These are phyloP conservation scores for Nesidiocoris tenuis DNA, from an alignment of 2,888 invertebrate species.

Conservation along the genomic window DNA sequence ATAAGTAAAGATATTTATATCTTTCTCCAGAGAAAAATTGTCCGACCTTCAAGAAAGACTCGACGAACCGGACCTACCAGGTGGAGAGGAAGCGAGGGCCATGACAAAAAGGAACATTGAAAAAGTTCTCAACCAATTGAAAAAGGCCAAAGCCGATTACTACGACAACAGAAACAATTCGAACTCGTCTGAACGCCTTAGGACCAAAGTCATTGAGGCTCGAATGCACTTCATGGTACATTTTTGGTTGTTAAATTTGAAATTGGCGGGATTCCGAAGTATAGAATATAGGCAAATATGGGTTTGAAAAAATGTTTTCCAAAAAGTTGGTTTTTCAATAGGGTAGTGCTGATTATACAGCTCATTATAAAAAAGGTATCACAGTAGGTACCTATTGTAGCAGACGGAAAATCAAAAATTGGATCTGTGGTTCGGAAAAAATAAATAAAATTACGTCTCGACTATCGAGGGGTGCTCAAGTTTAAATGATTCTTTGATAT, in stretches of 20 bases:
- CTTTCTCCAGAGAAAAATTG: constrained; percentile 53
- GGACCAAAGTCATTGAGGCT: constrained; percentile 69
- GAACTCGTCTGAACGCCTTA: constrained; percentile 73
- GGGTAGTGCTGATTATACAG: too few species aligned
- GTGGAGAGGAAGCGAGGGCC: constrained; percentile 56
- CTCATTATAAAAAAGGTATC: too few species aligned
- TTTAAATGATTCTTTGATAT: too few species aligned
- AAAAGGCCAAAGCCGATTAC: constrained; percentile 61
- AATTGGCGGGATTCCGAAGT: too few species aligned
- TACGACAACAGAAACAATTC: constrained; percentile 61
- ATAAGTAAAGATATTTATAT: too few species aligned
- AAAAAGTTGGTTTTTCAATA: too few species aligned
- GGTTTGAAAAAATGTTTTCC: neutral
- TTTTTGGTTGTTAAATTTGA: constrained; percentile 36
- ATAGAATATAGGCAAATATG: too few species aligned
- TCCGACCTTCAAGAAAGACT: constrained; percentile 54
- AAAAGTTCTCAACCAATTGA: constrained; percentile 60
- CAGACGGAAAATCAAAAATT: too few species aligned
- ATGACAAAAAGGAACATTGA: constrained; percentile 60
- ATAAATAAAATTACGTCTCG: too few species aligned
- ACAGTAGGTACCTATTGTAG: too few species aligned
- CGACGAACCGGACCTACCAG: constrained; percentile 51
- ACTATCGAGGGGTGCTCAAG: too few species aligned
- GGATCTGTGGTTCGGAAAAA: too few species aligned
- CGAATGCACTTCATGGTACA: constrained; percentile 57